Evolutionary conservation across 2,888 invertebrate species (phyloP).

Genomic region (Andrena chrysosceles): DNA sequence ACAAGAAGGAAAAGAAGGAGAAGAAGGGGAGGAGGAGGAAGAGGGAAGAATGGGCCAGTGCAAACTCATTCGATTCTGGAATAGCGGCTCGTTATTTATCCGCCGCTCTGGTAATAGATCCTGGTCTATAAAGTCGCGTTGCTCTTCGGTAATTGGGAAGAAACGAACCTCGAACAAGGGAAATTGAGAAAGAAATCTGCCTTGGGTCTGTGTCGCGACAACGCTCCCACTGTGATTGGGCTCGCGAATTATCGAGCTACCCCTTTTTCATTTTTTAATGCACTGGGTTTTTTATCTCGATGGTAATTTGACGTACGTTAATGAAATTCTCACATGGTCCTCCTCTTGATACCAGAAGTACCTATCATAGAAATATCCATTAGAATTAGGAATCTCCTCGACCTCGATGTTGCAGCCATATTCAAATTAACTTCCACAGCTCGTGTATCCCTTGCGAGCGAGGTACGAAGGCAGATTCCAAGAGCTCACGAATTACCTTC

Average conservation of each 20-base stretch:
- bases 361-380: not conserved
- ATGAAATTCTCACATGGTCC: too few species aligned
- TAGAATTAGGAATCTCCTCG: not conserved
- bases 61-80: conserved; percentile 77
- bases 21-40: conserved; percentile 13
- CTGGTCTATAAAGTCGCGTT: conserved; percentile 75
- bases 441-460: not conserved
- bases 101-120: conserved; percentile 77
- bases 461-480: conserved; percentile 21
- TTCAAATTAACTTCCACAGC: not conserved
- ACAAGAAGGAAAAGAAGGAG: conserved; percentile 18
- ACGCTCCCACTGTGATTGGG: conserved; percentile 15
- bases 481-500: conserved; percentile 1
- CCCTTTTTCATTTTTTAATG: not conserved
- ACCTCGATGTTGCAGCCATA: not conserved
- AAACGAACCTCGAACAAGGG: conserved; percentile 68
- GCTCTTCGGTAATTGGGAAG: conserved; percentile 77
- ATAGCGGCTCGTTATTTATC: conserved; percentile 80
- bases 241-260: conserved; percentile 19
- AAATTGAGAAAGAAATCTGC: conserved; percentile 62
- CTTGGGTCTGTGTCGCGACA: conserved; percentile 50
- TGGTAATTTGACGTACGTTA: not conserved
- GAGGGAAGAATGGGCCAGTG: conserved; percentile 58
- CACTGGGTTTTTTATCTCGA: not conserved
- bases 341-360: not conserved